Percentiles rank a stretch among this genome's conserved stretches.
These are phyloP conservation scores for Dreissena rostriformis DNA, from an alignment of 1,140 invertebrate species.

Conservation along the genomic window DNA sequence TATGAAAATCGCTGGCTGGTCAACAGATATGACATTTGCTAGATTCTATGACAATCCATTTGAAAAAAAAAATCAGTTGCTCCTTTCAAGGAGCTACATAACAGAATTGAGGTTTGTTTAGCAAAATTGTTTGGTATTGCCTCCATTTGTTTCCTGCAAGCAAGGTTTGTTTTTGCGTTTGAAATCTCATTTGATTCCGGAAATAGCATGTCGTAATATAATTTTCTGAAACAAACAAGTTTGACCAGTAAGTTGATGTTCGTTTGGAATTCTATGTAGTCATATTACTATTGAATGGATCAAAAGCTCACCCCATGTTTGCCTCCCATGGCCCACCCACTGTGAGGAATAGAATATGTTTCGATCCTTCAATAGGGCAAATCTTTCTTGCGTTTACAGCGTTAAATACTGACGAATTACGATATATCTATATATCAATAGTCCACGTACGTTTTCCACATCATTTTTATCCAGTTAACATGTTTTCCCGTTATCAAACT, in stretches of 20 bases:
- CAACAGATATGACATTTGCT: slow-evolving; percentile 24
- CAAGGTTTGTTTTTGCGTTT: no score
- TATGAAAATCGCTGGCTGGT: slow-evolving; percentile 28
- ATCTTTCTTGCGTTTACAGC: neutral
- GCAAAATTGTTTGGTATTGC: neutral
- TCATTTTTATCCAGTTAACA: no score
- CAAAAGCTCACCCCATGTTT: slow-evolving; percentile 15
- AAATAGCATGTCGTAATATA: no score
- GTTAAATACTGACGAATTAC: slow-evolving; percentile 32
- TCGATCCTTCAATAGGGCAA: no score
- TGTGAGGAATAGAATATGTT: neutral
- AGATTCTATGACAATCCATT: slow-evolving; percentile 36
- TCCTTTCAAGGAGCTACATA: neutral
- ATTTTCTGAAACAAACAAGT: no score
- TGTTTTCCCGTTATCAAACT: no score
- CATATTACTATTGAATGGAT: slow-evolving; percentile 13
- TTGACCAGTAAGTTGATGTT: no score
- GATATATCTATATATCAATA: no score
- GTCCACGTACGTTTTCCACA: no score
- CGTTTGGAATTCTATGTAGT: no score
- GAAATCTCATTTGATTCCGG: no score
- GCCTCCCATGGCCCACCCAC: neutral
- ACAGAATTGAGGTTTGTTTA: neutral
- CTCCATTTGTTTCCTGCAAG: neutral
- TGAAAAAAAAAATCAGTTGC: neutral